Evolutionary conservation across 2,797 vertebrate genomes (phyloP), one percentile per base, ranked within the genome.

Genomic region (Typhlichthys subterraneus): DNA sequence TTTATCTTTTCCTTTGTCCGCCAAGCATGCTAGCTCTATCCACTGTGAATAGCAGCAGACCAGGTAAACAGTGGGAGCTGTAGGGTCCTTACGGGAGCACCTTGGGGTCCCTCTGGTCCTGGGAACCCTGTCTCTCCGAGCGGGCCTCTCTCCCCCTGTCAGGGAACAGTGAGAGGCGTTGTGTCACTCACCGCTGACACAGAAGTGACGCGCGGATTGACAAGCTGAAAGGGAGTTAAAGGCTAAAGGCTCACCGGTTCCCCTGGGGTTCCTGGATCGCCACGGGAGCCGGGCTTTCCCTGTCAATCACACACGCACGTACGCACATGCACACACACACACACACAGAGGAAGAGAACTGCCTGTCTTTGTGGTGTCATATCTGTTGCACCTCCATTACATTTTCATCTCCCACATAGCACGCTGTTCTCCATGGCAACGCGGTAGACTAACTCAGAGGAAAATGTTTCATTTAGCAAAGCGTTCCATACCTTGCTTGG

Each of bases 111-210:
- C 90, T 98, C 97, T 10, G 96, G 95, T 67, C 98, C 98, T 0
- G 97, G 96, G 86, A 98, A 98, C 69, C 98, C 98, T 76, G 91
- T 94, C 67, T 98, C 96, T 90, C 98, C 98, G 54, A 95, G 67
- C 23, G 97, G 96, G 63, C 98, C 98, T 88, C 97, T 93, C 67
- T 96, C 94, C 74, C 97, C 98, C 96, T 99, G 86, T 72, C 70
- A 88, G 74, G 81, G 76, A 86, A 72, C 71, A 79, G 61, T 79
- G 77, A 85, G 42, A 82, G 77, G 17, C 42, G 29, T 73, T 48
- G 60, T 59, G 83, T 89, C 87, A 90, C 74, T 76, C 52, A 62
- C 54, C 65, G 13, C 69, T 80, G 77, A 90, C 81, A 88, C 85
- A 87, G 78, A 70, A 70, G 76, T 83, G 85, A 90, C 70, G 66